Percentiles rank a stretch among this genome's conserved stretches.
phyloP scores from a whole-genome alignment of 2,888 invertebrate species.

The Tenodera sinensis region DNA sequence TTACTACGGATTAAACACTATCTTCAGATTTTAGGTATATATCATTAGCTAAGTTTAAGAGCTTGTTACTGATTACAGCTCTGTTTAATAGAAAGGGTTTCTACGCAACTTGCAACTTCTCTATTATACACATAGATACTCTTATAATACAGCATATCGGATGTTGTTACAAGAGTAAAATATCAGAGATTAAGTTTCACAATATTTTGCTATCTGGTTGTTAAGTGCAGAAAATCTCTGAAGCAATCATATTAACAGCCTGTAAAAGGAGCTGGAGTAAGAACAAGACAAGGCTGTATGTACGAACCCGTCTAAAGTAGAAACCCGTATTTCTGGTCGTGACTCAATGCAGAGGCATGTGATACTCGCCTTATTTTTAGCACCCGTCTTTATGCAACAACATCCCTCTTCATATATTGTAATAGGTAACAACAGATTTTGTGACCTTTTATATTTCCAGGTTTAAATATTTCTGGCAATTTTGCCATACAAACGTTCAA shows the following conservation, averaged over 20 bases:
- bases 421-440: too few relatives aligned
- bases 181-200: background rate
- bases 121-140: too few relatives aligned
- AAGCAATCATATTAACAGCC: background rate
- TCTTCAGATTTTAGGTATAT: too few relatives aligned
- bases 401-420: background rate
- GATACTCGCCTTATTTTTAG: background rate
- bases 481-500: too few relatives aligned
- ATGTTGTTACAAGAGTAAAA: background rate
- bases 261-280: background rate
- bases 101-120: too few relatives aligned
- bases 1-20: too few relatives aligned
- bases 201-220: background rate
- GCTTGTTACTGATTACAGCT: too few relatives aligned
- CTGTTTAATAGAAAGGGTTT: too few relatives aligned
- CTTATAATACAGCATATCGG: background rate
- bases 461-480: too few relatives aligned
- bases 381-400: background rate
- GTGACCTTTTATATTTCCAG: too few relatives aligned
- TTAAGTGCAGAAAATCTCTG: background rate
- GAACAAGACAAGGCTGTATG: background rate
- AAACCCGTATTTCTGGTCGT: constrained; percentile 9
- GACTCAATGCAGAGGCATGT: constrained; percentile 3
- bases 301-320: background rate
- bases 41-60: too few relatives aligned